These are phyloP conservation scores for Synergus laeviventris DNA, from an alignment of 2,888 invertebrate species.

Conservation along the genomic window DNA sequence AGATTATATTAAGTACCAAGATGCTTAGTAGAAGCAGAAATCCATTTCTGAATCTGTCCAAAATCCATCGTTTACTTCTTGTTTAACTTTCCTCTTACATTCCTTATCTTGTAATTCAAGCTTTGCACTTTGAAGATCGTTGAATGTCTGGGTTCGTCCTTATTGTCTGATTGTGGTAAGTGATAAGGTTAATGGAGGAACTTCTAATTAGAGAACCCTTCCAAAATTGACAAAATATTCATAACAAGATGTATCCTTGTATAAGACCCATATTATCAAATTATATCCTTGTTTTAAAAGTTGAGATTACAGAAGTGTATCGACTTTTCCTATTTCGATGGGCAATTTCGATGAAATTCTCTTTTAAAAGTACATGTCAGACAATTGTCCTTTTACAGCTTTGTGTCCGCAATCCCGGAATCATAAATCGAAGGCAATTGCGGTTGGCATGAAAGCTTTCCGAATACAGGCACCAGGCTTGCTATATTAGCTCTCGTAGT, in stretches of 20 bases:
- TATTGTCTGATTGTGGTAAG: slow-evolving; percentile 18
- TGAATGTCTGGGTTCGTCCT: neutral
- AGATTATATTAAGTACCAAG: no score
- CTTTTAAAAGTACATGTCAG: slow-evolving; percentile 34
- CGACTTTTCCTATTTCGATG: neutral
- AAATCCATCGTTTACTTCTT: no score
- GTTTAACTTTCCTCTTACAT: neutral
- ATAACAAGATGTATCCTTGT: neutral
- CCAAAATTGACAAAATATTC: slow-evolving; percentile 14
- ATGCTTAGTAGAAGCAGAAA: no score
- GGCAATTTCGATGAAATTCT: neutral
- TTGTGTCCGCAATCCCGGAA: slow-evolving; percentile 43
- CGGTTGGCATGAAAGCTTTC: slow-evolving; percentile 65
- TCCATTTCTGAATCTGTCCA: no score
- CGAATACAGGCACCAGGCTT: slow-evolving; percentile 59
- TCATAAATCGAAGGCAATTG: slow-evolving; percentile 60
- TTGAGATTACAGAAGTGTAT: neutral
- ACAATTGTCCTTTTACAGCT: slow-evolving; percentile 52
- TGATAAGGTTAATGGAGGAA: slow-evolving; percentile 21
- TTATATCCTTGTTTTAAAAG: no score
- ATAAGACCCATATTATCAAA: no score
- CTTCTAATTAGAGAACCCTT: slow-evolving; percentile 25
- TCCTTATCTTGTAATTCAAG: neutral
- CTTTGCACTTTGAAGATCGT: slow-evolving; percentile 23
- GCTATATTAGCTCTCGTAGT: slow-evolving; percentile 62